These are phyloP conservation scores for Spea multiplicata DNA, from an alignment of 2,113 vertebrate species.

Conservation along the genomic window DNA sequence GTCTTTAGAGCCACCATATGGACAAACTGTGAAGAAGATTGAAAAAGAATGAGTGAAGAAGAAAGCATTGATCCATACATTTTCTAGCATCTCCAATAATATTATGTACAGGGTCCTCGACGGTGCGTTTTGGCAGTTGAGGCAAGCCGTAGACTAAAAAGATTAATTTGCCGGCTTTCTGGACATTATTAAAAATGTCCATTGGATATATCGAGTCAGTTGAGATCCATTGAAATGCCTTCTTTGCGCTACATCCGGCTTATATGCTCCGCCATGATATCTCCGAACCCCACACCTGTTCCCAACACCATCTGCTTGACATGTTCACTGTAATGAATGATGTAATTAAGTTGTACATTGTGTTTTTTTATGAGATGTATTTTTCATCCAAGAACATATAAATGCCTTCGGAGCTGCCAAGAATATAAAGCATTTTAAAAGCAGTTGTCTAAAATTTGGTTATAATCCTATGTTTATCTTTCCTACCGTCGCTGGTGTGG, in stretches of 20 bases:
- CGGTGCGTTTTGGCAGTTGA: too few species aligned
- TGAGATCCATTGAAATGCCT: not conserved
- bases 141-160: not conserved
- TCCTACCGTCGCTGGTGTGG: not conserved
- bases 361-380: not conserved
- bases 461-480: not conserved
- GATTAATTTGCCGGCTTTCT: not conserved
- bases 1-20: too few species aligned
- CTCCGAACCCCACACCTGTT: not conserved
- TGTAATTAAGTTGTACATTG: not conserved
- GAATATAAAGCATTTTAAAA: not conserved
- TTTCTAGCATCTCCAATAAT: too few species aligned
- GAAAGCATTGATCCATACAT: too few species aligned
- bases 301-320: not conserved
- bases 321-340: not conserved
- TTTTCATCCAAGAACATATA: not conserved
- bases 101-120: too few species aligned
- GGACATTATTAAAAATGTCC: not conserved
- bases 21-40: too few species aligned
- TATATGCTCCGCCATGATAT: not conserved
- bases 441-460: not conserved
- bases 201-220: not conserved
- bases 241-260: not conserved
- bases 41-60: too few species aligned
- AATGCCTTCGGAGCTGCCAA: not conserved